phyloP scores from a whole-genome alignment of 2,797 vertebrate genomes.

The Sebastes diaconus region DNA sequence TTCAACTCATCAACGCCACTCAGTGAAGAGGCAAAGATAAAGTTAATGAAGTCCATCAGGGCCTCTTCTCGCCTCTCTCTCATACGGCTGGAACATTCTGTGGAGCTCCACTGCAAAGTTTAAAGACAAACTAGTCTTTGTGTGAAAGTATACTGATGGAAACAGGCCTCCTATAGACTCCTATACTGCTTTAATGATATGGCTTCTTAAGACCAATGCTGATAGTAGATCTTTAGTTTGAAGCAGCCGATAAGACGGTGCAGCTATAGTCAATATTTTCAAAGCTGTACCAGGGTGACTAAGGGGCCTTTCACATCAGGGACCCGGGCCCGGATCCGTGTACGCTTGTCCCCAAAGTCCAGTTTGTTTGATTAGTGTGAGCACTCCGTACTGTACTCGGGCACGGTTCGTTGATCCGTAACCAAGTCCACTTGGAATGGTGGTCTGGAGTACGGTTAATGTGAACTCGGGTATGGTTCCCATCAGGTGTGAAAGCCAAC shows the following conservation, averaged over 20 bases:
- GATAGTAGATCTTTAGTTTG: not conserved
- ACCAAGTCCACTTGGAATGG: no score
- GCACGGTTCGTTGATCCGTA: no score
- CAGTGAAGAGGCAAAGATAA: conserved; percentile 48
- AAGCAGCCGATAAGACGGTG: not conserved
- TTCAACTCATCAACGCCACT: conserved; percentile 54
- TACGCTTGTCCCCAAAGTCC: no score
- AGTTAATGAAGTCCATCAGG: conserved; percentile 72
- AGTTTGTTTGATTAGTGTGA: no score
- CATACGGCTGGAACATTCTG: conserved; percentile 14
- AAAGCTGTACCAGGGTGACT: not conserved
- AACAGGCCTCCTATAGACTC: not conserved
- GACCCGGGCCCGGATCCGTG: no score
- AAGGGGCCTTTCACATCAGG: no score
- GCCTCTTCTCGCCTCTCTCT: conserved; percentile 35
- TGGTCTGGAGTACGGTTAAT: no score
- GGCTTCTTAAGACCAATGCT: not conserved
- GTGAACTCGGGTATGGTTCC: no score
- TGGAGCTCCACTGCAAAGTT: conserved; percentile 7
- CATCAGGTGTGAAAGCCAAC: no score
- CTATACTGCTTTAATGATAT: not conserved
- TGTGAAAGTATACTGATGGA: conserved; percentile 7
- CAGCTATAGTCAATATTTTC: not conserved
- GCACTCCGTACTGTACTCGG: no score
- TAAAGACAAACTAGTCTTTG: conserved; percentile 18